Conservation (phyloP, 2,113 vertebrate species). For the Nanorana parkeri region DNA sequence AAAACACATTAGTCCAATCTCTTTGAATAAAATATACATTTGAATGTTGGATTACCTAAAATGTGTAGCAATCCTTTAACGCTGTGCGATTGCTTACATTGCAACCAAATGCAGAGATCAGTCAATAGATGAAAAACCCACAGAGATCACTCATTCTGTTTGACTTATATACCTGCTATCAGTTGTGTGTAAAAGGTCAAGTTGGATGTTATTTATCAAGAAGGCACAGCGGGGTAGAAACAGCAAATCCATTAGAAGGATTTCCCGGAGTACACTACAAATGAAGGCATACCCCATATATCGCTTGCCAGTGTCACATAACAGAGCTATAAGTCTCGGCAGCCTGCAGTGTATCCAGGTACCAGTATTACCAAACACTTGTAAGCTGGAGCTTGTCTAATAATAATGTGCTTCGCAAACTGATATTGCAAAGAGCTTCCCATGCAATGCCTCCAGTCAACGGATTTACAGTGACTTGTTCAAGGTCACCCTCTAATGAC, state of each 20-base stretch:
- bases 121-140: neutral
- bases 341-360: neutral
- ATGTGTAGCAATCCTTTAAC: neutral
- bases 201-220: slow-evolving; percentile 45
- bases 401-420: slow-evolving; percentile 13
- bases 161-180: slow-evolving; percentile 8
- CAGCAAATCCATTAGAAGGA: slow-evolving; percentile 12
- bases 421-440: slow-evolving; percentile 11
- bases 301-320: neutral
- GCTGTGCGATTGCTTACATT: neutral
- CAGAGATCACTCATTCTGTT: neutral
- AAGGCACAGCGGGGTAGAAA: slow-evolving; percentile 13
- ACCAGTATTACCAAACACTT: slow-evolving; percentile 16
- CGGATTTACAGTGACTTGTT: slow-evolving; percentile 29
- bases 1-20: too few species aligned
- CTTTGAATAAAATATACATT: too few species aligned
- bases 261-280: neutral
- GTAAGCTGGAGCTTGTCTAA: slow-evolving; percentile 5
- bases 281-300: neutral
- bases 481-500: slow-evolving; percentile 37
- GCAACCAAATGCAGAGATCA: neutral
- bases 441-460: slow-evolving; percentile 6
- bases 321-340: neutral
- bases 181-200: slow-evolving; percentile 39
- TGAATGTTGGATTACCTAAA: too few species aligned